Evolutionary conservation across 2,797 vertebrate species (phyloP), one percentile per base, ranked within the genome.

Genomic region (Mormyrus hasselquistii): DNA sequence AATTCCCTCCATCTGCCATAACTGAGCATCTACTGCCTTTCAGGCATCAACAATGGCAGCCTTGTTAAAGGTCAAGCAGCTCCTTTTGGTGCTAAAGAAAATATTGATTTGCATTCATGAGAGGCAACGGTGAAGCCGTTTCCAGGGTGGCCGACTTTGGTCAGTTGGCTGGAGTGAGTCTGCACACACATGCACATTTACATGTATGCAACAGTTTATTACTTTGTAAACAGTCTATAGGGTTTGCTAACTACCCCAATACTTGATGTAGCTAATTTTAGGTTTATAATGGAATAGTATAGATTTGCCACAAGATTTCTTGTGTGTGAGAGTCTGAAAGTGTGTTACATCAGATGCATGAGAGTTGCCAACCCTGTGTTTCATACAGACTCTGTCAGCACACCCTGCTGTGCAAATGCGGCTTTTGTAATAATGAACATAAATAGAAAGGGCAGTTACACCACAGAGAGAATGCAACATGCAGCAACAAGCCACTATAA

Each of bases 71-170:
- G 89, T 69, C 88, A 90, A 91, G 90, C 88, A 73, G 89, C 89
- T 88, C 52, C 91, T 91, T 91, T 92, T 91, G 90, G 88, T 90
- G 87, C 41, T 90, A 92, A 91, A 92, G 65, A 92, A 92, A 92
- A 93, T 92, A 90, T 91, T 93, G 90, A 95, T 94, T 95, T 93
- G 93, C 91, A 95, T 95, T 95, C 94, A 93, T 86, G 73, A 88
- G 91, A 87, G 91, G 55, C 83, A 22, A 22, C 89, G 88, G 82
- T 44, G 65, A 73, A 79, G 34, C 38, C 3, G 57, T 47, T 14
- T 69, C 25, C 29, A 69, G 12, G 12, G 65, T 4, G 34, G 65
- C 10, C 29, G 34, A 5, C 65, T 69, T 34, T 34, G 29, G 3
- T 69, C 65, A 69, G 65, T 29, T 69, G 65, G 65, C 59, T 69